Evolutionary conservation across 2,113 vertebrate species (phyloP).

Genomic region (Chlorodrepanis virens): DNA sequence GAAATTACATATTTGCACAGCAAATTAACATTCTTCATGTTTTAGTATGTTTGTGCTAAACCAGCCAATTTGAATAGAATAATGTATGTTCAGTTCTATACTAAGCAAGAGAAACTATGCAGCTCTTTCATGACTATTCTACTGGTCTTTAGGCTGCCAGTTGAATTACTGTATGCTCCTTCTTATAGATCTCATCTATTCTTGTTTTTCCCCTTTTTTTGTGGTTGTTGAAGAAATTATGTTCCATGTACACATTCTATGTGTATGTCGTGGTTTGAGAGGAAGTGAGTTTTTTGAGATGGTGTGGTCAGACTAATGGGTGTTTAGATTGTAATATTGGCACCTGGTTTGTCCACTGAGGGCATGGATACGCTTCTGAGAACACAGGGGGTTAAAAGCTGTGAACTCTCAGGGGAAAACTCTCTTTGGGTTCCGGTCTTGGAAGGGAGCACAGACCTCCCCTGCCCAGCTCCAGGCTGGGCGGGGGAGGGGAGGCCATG

Average conservation of each 20-base stretch:
- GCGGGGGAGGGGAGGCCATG: too few species aligned
- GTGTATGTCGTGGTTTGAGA: background rate
- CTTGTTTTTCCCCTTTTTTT: background rate
- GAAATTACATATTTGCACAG: background rate
- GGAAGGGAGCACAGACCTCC: too few species aligned
- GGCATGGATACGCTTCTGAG: too few species aligned
- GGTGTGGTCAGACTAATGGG: too few species aligned
- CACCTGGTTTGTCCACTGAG: too few species aligned
- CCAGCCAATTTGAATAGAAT: background rate
- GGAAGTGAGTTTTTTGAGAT: too few species aligned
- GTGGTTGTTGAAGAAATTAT: background rate
- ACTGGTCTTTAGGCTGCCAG: background rate
- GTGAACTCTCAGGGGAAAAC: too few species aligned
- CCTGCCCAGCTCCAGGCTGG: too few species aligned
- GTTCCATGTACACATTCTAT: background rate
- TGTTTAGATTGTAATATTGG: too few species aligned
- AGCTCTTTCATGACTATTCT: background rate
- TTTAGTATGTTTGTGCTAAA: background rate
- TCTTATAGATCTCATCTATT: background rate
- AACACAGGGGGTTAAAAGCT: too few species aligned
- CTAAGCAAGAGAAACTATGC: background rate
- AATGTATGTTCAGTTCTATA: background rate
- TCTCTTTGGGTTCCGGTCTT: too few species aligned
- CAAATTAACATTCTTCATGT: background rate
- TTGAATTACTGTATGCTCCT: background rate